These are phyloP conservation scores for Chaetodon trifascialis DNA, from an alignment of 2,113 vertebrate species.

Conservation along the genomic window DNA sequence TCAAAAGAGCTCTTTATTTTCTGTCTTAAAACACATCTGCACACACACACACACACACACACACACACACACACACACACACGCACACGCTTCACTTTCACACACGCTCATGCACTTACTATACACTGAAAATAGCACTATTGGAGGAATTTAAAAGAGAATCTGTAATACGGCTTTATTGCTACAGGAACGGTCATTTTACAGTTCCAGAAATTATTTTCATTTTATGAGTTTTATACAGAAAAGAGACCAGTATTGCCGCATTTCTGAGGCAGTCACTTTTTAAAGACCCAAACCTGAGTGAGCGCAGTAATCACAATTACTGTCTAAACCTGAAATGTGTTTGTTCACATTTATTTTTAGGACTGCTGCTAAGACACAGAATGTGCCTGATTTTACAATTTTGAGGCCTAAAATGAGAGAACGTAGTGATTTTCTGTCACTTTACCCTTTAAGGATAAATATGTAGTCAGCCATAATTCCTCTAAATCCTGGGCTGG, in stretches of 20 bases:
- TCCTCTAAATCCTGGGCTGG: constrained; percentile 22
- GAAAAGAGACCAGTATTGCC: constrained; percentile 45
- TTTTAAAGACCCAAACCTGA: constrained; percentile 62
- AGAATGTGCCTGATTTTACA: not conserved
- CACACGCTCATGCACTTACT: not conserved
- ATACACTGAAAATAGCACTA: not conserved
- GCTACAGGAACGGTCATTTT: constrained; percentile 29
- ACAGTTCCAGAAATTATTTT: constrained; percentile 70
- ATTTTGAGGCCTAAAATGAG: not conserved
- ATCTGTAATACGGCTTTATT: not conserved
- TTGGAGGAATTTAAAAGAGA: not conserved
- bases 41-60: too few species aligned
- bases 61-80: too few species aligned
- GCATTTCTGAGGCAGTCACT: constrained; percentile 70
- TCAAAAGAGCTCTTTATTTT: constrained; percentile 29
- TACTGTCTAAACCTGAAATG: not conserved
- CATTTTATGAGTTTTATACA: constrained; percentile 77
- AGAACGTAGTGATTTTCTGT: not conserved
- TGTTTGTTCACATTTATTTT: constrained; percentile 1
- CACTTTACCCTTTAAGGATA: not conserved
- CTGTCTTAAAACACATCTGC: not conserved
- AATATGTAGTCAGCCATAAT: not conserved
- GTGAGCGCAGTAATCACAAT: not conserved
- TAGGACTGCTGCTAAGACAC: not conserved
- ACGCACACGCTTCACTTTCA: too few species aligned